A percentile compares a stretch with the other conserved stretches of the same genome.
These are phyloP conservation scores for Crepidodera aurea DNA, from an alignment of 2,888 invertebrate species.

Conservation along the genomic window DNA sequence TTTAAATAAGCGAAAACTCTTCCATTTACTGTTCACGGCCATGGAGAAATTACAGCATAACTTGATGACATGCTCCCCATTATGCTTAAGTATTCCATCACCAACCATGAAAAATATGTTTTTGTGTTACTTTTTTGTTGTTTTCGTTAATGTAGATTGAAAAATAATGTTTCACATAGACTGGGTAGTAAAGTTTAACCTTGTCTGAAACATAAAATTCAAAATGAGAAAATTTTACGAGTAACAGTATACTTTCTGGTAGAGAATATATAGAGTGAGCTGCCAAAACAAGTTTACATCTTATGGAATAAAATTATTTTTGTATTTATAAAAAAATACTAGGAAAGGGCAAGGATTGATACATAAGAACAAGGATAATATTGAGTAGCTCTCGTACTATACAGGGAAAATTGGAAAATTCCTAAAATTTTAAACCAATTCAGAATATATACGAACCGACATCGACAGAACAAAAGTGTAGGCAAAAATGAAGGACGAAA, in stretches of 20 bases:
- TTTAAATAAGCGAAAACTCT: neutral
- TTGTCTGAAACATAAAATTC: conserved; percentile 24
- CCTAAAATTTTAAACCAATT: no score
- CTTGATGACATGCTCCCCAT: neutral
- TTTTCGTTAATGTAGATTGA: conserved; percentile 17
- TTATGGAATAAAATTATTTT: no score
- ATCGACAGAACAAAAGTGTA: no score
- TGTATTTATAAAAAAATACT: no score
- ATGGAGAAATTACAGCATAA: neutral
- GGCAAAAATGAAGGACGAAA: no score
- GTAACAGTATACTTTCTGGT: conserved; percentile 5
- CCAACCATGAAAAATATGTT: conserved; percentile 6
- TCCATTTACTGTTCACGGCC: neutral
- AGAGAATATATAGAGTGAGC: neutral
- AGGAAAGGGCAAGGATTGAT: no score
- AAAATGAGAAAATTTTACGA: conserved; percentile 15
- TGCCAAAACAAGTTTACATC: no score
- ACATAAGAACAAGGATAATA: no score
- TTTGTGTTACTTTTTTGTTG: conserved; percentile 1
- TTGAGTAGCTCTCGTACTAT: no score
- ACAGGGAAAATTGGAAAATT: no score
- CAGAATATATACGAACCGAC: no score
- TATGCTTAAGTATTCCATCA: neutral
- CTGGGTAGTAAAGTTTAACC: conserved; percentile 21
- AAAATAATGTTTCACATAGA: conserved; percentile 23